A percentile compares a stretch with the other conserved stretches of the same genome.
phyloP scores from a whole-genome alignment of 2,888 invertebrate genomes.

The Drosophila villosipedis region DNA sequence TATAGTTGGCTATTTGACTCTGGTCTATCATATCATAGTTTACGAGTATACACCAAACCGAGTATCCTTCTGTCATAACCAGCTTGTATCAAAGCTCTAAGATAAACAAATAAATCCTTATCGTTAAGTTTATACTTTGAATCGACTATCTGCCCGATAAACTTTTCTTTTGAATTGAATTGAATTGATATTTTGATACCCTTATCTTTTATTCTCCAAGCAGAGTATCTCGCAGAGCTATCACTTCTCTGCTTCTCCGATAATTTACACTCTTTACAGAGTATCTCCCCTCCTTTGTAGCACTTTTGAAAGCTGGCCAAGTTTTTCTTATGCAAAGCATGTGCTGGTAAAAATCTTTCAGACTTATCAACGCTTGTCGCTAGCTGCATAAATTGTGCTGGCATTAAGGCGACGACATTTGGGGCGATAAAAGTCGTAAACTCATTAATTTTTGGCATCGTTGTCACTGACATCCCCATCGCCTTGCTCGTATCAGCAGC shows the following conservation, averaged over 20 bases:
- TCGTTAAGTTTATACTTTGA: rapidly evolving
- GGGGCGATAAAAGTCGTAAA: slow-evolving; percentile 54
- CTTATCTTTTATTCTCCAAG: background rate
- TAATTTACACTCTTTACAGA: background rate
- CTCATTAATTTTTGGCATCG: slow-evolving; percentile 70
- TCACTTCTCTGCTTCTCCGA: background rate
- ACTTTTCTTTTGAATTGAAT: background rate
- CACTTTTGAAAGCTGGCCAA: background rate
- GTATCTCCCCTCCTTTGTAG: background rate
- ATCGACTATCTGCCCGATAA: background rate
- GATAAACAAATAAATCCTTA: background rate
- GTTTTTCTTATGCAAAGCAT: slow-evolving; percentile 19
- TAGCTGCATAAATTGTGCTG: slow-evolving; percentile 20
- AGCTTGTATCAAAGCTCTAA: background rate
- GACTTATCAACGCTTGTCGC: slow-evolving; percentile 13
- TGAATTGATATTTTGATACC: background rate
- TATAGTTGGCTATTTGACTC: too few relatives aligned
- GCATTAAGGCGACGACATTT: slow-evolving; percentile 31
- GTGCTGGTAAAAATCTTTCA: slow-evolving; percentile 2
- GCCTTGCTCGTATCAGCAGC: slow-evolving; percentile 52
- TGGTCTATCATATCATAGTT: background rate
- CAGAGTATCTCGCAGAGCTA: background rate
- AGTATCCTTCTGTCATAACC: background rate
- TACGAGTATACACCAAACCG: background rate
- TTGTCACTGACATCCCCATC: slow-evolving; percentile 31